These are phyloP conservation scores for Nebria ingens DNA, from an alignment of 1,140 invertebrate genomes.

Conservation along the genomic window DNA sequence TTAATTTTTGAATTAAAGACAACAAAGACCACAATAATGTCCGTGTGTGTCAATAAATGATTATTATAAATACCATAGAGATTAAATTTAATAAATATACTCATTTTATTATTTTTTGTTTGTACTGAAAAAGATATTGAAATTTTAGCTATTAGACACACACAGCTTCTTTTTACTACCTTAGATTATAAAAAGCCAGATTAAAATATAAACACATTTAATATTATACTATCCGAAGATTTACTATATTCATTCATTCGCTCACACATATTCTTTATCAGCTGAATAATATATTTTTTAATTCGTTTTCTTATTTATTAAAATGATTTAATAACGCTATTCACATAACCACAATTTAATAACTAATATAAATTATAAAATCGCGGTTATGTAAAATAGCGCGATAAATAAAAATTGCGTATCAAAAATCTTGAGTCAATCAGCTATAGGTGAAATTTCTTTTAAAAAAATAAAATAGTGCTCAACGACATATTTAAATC, in stretches of 20 bases:
- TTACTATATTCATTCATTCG: background rate
- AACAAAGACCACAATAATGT: background rate
- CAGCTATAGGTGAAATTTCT: background rate
- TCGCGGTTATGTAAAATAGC: too few species aligned
- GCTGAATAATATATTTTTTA: too few species aligned
- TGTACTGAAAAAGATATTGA: background rate
- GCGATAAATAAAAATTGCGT: too few species aligned
- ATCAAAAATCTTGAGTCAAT: too few species aligned
- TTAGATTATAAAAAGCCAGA: conserved; percentile 9
- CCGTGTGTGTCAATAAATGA: background rate
- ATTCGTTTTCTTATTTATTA: too few species aligned
- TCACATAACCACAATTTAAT: too few species aligned
- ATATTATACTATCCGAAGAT: background rate
- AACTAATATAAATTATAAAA: too few species aligned
- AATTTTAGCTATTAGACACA: background rate
- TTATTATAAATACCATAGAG: background rate
- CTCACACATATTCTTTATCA: background rate
- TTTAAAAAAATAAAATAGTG: background rate
- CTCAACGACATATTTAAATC: too few species aligned
- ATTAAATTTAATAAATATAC: too few species aligned
- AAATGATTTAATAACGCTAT: too few species aligned
- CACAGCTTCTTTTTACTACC: conserved; percentile 3
- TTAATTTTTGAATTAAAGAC: background rate
- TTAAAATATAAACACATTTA: conserved; percentile 6
- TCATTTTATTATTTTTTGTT: too few species aligned